Evolutionary conservation across 2,888 invertebrate genomes (phyloP).

Genomic region (Desoria tigrina): DNA sequence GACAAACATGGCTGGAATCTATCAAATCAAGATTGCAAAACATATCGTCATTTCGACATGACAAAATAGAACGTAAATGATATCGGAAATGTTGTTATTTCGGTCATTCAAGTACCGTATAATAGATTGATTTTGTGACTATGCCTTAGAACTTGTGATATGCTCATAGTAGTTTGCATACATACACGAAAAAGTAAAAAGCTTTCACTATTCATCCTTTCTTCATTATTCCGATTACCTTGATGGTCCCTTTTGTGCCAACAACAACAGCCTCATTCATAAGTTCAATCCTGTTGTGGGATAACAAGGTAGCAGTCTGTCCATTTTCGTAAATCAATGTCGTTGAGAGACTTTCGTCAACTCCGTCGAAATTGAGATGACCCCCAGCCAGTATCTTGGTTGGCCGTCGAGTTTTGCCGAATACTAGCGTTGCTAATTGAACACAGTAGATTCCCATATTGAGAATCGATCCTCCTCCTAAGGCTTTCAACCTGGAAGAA

Average conservation of each 20-base stretch:
- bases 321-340: conserved; percentile 67
- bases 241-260: conserved; percentile 71
- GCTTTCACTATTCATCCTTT: no score
- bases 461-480: conserved; percentile 75
- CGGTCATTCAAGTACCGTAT: no score
- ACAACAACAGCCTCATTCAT: conserved; percentile 67
- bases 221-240: no score
- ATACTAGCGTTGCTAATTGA: conserved; percentile 73
- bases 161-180: no score
- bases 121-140: no score
- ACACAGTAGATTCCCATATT: conserved; percentile 77
- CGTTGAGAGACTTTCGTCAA: conserved; percentile 70
- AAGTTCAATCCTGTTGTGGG: conserved; percentile 62
- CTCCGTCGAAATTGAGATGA: conserved; percentile 68
- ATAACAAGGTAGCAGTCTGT: conserved; percentile 66
- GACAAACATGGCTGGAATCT: conserved; percentile 67
- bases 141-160: no score
- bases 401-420: conserved; percentile 65
- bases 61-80: no score
- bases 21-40: conserved; percentile 4
- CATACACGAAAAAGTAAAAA: no score
- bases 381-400: conserved; percentile 68
- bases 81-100: no score
- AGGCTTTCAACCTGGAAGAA: conserved; percentile 64
- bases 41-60: no score